phyloP scores from a whole-genome alignment of 2,888 invertebrate genomes.

The Linyphia triangularis region DNA sequence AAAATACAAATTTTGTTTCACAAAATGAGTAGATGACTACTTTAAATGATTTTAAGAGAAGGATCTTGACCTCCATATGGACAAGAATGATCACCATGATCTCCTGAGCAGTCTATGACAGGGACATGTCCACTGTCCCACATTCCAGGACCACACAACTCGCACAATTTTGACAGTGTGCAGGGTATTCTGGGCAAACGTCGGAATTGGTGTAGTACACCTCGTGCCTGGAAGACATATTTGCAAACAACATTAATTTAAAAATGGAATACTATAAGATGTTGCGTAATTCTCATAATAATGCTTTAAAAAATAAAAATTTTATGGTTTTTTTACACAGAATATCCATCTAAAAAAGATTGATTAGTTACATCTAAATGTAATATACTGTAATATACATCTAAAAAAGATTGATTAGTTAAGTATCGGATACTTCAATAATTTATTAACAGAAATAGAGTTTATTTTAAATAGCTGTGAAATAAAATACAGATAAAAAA shows the following conservation, averaged over 20 bases:
- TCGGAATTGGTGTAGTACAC: conserved; percentile 93
- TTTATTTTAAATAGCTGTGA: no score
- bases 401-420: no score
- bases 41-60: conserved; percentile 39
- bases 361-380: no score
- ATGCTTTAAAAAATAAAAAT: neutral
- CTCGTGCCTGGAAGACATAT: conserved; percentile 85
- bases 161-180: conserved; percentile 91
- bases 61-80: conserved; percentile 74
- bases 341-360: neutral
- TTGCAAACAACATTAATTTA: no score
- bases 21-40: no score
- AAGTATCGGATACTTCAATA: no score
- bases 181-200: conserved; percentile 92
- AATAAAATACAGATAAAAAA: no score
- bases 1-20: no score
- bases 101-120: conserved; percentile 86
- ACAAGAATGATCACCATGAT: conserved; percentile 72
- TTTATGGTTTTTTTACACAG: neutral
- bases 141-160: conserved; percentile 93
- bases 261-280: neutral
- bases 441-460: no score
- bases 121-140: conserved; percentile 96
- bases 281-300: neutral
- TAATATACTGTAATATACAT: no score